Percentiles rank a stretch among this genome's conserved stretches.
phyloP scores from a whole-genome alignment of 1,140 invertebrate genomes.

The Drosophila paulistorum region DNA sequence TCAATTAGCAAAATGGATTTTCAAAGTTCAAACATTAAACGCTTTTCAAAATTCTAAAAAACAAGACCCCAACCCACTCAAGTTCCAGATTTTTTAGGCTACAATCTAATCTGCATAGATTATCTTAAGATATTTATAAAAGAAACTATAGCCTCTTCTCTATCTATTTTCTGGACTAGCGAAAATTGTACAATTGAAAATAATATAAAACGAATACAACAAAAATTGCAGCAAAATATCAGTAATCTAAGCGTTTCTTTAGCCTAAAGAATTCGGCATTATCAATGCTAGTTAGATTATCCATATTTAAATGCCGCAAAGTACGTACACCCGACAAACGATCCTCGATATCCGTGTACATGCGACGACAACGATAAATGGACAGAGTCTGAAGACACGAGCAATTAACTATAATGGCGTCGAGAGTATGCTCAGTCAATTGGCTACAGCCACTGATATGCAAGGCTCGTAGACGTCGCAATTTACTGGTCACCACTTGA shows the following conservation, averaged over 20 bases:
- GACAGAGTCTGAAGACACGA: slow-evolving; percentile 77
- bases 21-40: no score
- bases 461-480: slow-evolving; percentile 86
- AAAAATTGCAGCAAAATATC: slow-evolving; percentile 80
- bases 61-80: no score
- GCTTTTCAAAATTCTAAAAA: no score
- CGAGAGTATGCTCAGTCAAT: slow-evolving; percentile 86
- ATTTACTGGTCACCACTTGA: slow-evolving; percentile 84
- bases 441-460: slow-evolving; percentile 88
- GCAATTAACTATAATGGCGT: slow-evolving; percentile 85
- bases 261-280: slow-evolving; percentile 75
- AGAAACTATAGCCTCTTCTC: slow-evolving; percentile 15
- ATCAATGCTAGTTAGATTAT: slow-evolving; percentile 73
- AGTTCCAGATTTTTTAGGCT: no score
- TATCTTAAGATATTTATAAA: neutral
- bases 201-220: slow-evolving; percentile 77
- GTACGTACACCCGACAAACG: slow-evolving; percentile 83
- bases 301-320: slow-evolving; percentile 80
- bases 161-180: slow-evolving; percentile 46
- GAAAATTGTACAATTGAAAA: slow-evolving; percentile 81
- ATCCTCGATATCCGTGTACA: slow-evolving; percentile 84
- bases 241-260: slow-evolving; percentile 80
- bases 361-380: slow-evolving; percentile 73
- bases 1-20: no score
- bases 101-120: no score